Evolutionary conservation across 2,797 vertebrate species (phyloP).

Genomic region (Hemibagrus guttatus): DNA sequence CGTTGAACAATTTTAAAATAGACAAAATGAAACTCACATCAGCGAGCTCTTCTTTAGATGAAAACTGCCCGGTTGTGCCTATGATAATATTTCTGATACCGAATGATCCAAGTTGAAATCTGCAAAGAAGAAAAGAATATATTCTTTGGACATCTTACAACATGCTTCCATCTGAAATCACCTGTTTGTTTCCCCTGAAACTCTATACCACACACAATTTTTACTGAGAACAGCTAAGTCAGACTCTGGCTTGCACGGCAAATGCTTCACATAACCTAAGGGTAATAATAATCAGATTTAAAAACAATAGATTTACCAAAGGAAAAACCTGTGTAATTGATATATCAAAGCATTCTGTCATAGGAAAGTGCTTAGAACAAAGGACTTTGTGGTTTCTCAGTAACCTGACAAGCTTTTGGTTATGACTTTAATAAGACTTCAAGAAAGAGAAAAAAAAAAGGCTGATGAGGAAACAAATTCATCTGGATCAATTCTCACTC

Average conservation of each 20-base stretch:
- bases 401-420: background rate
- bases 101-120: constrained; percentile 78
- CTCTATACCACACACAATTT: background rate
- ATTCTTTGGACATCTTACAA: background rate
- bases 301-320: too few species aligned
- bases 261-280: background rate
- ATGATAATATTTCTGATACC: constrained; percentile 72
- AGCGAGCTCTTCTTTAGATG: constrained; percentile 72
- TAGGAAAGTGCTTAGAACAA: background rate
- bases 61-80: constrained; percentile 76
- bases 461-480: background rate
- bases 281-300: background rate
- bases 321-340: background rate
- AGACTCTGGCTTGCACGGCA: background rate
- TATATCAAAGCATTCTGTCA: background rate
- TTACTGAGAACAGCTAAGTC: background rate
- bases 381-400: background rate
- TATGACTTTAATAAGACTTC: background rate
- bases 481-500: background rate
- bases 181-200: background rate
- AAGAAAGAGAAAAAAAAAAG: background rate
- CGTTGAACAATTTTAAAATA: constrained; percentile 4
- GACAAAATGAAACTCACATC: constrained; percentile 64
- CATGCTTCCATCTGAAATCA: background rate
- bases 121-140: constrained; percentile 50